phyloP scores from a whole-genome alignment of 2,113 vertebrate genomes.

The Seriola rivoliana region DNA sequence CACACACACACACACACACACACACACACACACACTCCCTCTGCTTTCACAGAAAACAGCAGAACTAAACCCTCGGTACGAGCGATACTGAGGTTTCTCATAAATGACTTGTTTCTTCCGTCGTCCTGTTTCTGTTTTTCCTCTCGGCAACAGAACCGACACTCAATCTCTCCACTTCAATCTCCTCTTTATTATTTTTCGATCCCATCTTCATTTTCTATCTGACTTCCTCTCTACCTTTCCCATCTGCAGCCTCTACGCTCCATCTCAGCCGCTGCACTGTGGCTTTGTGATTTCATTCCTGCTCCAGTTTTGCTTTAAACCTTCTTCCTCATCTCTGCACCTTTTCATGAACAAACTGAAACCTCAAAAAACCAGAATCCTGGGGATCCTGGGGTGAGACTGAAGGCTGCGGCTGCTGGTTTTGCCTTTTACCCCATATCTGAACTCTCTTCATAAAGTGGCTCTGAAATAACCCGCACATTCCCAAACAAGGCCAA shows the following conservation, averaged over 20 bases:
- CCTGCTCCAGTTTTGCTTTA: not conserved
- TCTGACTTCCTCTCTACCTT: slow-evolving; percentile 41
- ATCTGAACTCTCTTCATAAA: slow-evolving; percentile 4
- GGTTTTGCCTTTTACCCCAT: not conserved
- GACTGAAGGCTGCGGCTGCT: not conserved
- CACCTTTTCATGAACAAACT: not conserved
- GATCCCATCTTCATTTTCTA: slow-evolving; percentile 65
- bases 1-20: slow-evolving; percentile 10
- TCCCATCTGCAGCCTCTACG: slow-evolving; percentile 23
- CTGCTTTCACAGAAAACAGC: not conserved
- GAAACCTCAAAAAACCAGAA: not conserved
- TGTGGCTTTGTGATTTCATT: slow-evolving; percentile 26
- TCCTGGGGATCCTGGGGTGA: not conserved
- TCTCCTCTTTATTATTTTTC: slow-evolving; percentile 58
- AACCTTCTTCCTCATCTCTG: not conserved
- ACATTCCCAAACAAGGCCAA: slow-evolving; percentile 20
- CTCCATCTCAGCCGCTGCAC: slow-evolving; percentile 8
- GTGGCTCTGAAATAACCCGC: not conserved
- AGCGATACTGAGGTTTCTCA: slow-evolving; percentile 26
- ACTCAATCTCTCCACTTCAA: slow-evolving; percentile 51
- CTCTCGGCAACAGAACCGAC: slow-evolving; percentile 18
- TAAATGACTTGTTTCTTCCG: slow-evolving; percentile 43
- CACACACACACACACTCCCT: not conserved
- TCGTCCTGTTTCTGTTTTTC: slow-evolving; percentile 22
- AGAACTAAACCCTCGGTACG: not conserved